Evolutionary conservation across 2,888 invertebrate genomes (phyloP), one percentile per base, ranked within the genome.

Genomic region (Platycheirus rosarum): DNA sequence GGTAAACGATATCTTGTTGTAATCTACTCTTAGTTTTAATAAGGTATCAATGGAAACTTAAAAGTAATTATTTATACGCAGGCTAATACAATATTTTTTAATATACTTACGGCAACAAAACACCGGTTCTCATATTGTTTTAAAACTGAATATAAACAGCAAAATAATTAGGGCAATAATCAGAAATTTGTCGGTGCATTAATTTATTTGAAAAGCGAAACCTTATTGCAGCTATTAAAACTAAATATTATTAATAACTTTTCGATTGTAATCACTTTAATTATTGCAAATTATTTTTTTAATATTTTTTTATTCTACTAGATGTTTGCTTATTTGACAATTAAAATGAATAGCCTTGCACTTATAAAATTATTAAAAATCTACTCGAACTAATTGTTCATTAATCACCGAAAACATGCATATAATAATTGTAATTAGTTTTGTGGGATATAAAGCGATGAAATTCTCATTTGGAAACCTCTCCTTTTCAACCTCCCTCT

Each of bases 301-400:
- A n/a, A n/a, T 49, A 11, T 60, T 63, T 23, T 11, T 20, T 23
- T 60, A 7, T 4, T 29, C 74, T 57, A 13, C 9, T 20, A 74
- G 55, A 49, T 68, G 62, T 32, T 8, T 60, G 55, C 20, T 13
- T 53, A 60, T 29, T 57, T 42, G 55, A 46, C 13, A 71, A 82
- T 82, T 82, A 68, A 82, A 76, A 71, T 68, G 71, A 82, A 76
- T 71, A 55, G 8, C 20, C 13, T 23, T 71, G 51, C 74, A 76
- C 53, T 82, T 77, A 82, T 77, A 80, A 77, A 82, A 82, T 68
- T 82, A 82, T 82, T 73, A 77, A 82, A 82, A 76, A 63, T 68
- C 82, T 82, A 63, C 62, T 77, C 71, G 82, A 82, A 82, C 82
- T 82, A 71, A 82, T 77, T 76, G 80, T 26, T 32, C 75, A 70